Conservation (phyloP, 2,797 vertebrate genomes). For the Xiphorhynchus erythropygius region DNA sequence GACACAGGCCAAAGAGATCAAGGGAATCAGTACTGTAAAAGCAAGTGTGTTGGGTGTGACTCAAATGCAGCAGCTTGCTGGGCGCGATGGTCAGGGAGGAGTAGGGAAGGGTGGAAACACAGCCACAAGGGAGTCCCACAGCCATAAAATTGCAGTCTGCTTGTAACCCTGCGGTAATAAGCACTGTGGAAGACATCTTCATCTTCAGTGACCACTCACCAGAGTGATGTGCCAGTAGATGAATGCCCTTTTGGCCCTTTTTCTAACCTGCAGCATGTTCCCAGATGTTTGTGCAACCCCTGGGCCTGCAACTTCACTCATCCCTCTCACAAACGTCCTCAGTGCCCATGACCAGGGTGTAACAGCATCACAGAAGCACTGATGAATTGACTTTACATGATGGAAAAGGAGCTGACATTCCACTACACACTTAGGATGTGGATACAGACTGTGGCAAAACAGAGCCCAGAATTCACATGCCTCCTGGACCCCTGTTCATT, state of each 20-base stretch:
- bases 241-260: background rate
- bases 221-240: background rate
- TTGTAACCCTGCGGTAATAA: background rate
- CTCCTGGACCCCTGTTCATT: rapidly evolving
- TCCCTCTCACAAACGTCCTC: background rate
- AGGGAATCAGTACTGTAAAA: background rate
- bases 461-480: background rate
- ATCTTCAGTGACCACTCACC: background rate
- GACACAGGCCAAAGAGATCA: background rate
- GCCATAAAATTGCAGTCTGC: background rate
- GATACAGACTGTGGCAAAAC: background rate
- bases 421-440: background rate
- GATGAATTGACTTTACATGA: rapidly evolving
- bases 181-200: background rate
- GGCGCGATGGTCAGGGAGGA: background rate
- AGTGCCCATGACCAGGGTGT: background rate
- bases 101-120: background rate
- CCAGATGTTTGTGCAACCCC: rapidly evolving
- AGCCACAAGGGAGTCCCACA: background rate
- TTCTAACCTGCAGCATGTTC: background rate
- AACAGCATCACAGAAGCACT: background rate
- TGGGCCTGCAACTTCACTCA: background rate
- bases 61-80: rapidly evolving
- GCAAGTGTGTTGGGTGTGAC: background rate
- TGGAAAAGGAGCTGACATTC: background rate